Evolutionary conservation across 2,888 invertebrate genomes (phyloP), one percentile per base, ranked within the genome.

Genomic region (Diplazon laetatorius): DNA sequence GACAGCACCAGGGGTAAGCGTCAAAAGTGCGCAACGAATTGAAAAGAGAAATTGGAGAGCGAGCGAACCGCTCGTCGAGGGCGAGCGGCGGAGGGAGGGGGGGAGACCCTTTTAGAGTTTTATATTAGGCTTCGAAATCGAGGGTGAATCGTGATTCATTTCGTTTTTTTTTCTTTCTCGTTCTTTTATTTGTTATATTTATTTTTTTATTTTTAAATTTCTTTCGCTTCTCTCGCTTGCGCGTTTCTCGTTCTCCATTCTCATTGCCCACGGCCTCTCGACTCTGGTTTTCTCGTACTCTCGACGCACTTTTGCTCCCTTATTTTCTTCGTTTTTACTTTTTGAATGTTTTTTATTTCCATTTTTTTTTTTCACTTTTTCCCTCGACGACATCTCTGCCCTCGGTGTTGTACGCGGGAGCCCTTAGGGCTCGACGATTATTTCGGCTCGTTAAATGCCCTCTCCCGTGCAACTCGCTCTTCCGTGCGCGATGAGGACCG

Each of bases 381-480:
- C 42, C 57, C 65, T 65, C 39, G 52, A 44, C 52, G 48, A 46
- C 78, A 70, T 74, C 63, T 59, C 52, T 48, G 73, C 65, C 74
- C 63, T 59, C 52, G 42, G n/a, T 25, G 62, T 18, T 46, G 18
- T 39, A 37, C 66, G n/a, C 71, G 20, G 55, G 68, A 60, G 71
- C 71, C 71, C 60, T 59, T 70, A 35, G 78, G 72, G 78, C 77
- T 79, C 57, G 75, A 69, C 85, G 84, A 86, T 86, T 86, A 86
- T 82, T 84, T 85, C 81, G 82, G 80, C 81, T 81, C 83, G 85
- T 85, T 82, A 82, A 84, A 78, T 78, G 81, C 76, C 70, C 81
- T 82, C 82, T 78, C 79, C 35, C 60, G 14, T 75, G 30, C 77
- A 79, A 57, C 80, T 79, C 76, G 77, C 52, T 55, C 52, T 80